Base-by-base conservation (phyloP, 2,888 invertebrate genomes). In the Morinoia aosen region DNA sequence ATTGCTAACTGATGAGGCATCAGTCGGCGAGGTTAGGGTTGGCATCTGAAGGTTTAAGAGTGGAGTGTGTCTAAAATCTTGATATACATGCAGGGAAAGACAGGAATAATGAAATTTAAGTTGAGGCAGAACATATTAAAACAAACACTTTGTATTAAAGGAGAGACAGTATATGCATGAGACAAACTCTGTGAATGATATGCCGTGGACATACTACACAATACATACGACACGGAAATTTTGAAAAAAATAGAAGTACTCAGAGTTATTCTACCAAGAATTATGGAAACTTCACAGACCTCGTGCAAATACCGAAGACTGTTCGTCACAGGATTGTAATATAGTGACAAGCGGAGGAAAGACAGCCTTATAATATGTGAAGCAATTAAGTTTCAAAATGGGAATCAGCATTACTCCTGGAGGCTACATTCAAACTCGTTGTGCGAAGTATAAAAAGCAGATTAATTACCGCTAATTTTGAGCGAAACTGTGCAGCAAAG, bases 401-500 rank as follows among this genome's bases (percentile, higher is more conserved):
- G 19, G 76, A 76, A 76, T 16, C 76, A 76, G 33, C 76, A 76
- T 76, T 76, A 76, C 76, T 76, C 76, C 33, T 76, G 25, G 25
- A 25, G 76, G 76, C 76, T 76, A 76, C 76, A 76, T 76, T 76
- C 76, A 76, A 76, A 76, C 76, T 76, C 76, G 76, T 16, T 76
- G 76, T 76, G 76, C 76, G 76, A 76, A 76, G 76, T 76, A 76
- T 76, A 76, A 76, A 76, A 76, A 76, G 76, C 76, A 76, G 76
- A 76, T 76, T 76, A 76, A 33, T 76, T 76, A 76, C 76, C 76
- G 76, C 76, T 25, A 76, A 33, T 16, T 76, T 25, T 76, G 76
- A 33, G 33, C 76, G 25, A 33, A 76, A 76, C 33, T 76, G 76
- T 76, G 76, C 76, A 76, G 76, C 25, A 76, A 76, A 76, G 76